phyloP scores from a whole-genome alignment of 2,888 invertebrate species.

The Agriopis leucophaearia region DNA sequence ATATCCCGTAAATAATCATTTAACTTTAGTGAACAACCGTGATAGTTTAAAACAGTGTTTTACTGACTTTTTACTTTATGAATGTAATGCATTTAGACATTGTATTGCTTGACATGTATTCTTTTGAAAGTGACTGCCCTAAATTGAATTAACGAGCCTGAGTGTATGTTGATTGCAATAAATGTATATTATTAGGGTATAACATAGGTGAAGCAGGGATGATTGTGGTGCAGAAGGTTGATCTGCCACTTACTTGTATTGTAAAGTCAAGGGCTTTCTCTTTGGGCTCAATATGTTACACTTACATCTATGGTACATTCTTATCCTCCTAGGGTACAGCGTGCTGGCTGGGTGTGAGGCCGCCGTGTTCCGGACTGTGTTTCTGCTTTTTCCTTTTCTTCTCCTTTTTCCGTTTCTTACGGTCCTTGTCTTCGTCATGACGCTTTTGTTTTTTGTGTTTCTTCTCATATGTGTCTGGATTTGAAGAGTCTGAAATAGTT shows the following conservation, averaged over 20 bases:
- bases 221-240: constrained; percentile 7
- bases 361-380: constrained; percentile 95
- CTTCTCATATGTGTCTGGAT: constrained; percentile 95
- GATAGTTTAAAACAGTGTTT: no score
- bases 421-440: constrained; percentile 97
- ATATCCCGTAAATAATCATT: no score
- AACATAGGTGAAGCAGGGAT: neutral
- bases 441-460: constrained; percentile 98
- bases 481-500: constrained; percentile 84
- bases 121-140: neutral
- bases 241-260: constrained; percentile 1
- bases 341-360: constrained; percentile 84
- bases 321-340: constrained; percentile 62
- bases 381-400: constrained; percentile 98
- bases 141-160: neutral
- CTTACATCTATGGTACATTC: constrained; percentile 32
- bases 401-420: constrained; percentile 97
- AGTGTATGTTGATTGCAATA: no score
- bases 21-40: no score
- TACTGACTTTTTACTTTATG: no score
- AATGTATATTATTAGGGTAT: neutral
- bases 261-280: constrained; percentile 52
- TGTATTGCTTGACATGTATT: neutral
- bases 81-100: no score
- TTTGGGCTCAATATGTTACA: constrained; percentile 63